Evolutionary conservation across 2,113 vertebrate species (phyloP), one percentile per base, ranked within the genome.

Genomic region (Nettapus auritus): DNA sequence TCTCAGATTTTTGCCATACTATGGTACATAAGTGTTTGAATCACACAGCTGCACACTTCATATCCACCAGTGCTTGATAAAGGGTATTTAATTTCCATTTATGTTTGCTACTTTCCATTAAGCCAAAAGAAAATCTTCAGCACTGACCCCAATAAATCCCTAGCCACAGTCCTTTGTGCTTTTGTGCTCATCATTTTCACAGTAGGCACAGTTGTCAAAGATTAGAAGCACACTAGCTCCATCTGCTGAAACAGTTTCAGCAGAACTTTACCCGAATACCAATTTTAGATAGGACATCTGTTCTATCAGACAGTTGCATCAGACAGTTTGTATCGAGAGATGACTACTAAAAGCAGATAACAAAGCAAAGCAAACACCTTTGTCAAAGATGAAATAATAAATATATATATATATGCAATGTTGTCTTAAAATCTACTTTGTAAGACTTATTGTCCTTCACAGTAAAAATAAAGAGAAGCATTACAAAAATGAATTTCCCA

Each of bases 161-260:
- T 53, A 80, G 33, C 33, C 44, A 52, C 31, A 56, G 31, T 14
- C 14, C 10, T 62, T 9, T 13, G 5, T 44, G 20, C 3, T 15
- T 57, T 36, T 50, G 31, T 28, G 11, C 18, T 83, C 33, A 7
- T 60, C 18, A 36, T 34, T 67, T 38, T 63, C 23, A 8, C 0
- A 0, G 4, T 17, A 42, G 26, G 36, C 8, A 15, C 28, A 38
- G 18, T 9, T 16, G 17, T 42, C 53, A 50, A 42, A 62, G 60
- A 85, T 95, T 74, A 44, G 82, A 97, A 98, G 97, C 97, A 95
- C 97, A 78, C 94, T 84, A 63, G 96, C 92, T 94, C 98, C 98
- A 98, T 89, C 98, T 98, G 94, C 95, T 97, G 98, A 93, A 94
- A 44, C 13, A 18, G 11, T 25, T 34, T 8, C 14, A 69, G 77